A percentile compares a stretch with the other conserved stretches of the same genome.
Conservation (phyloP, 53 echinoderm and acorn worm genomes). For the Temnopleurus reevesii region DNA sequence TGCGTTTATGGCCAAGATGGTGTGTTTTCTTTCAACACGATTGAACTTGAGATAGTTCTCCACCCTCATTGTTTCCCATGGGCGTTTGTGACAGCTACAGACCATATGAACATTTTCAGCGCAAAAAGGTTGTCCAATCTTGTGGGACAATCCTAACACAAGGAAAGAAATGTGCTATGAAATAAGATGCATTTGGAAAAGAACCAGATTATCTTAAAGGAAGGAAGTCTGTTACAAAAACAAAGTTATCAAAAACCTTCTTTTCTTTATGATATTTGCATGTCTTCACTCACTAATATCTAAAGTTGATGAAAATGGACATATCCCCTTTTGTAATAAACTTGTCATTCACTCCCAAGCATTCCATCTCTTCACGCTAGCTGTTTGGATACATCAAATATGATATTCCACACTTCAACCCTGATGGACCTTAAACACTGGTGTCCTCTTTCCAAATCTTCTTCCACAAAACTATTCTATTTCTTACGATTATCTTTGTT, state of each 20-base stretch:
- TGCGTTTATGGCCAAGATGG: background rate
- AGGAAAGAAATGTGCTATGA: too few relatives aligned
- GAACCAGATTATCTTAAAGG: too few relatives aligned
- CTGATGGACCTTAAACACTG: background rate
- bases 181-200: too few relatives aligned
- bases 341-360: background rate
- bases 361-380: background rate
- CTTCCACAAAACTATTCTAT: background rate
- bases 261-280: too few relatives aligned
- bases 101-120: too few relatives aligned
- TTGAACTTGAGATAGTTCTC: conserved; percentile 1
- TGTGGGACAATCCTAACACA: too few relatives aligned
- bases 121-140: too few relatives aligned
- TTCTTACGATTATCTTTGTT: background rate
- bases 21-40: conserved; percentile 12
- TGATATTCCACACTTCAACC: background rate
- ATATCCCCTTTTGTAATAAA: too few relatives aligned
- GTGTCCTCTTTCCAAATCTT: background rate
- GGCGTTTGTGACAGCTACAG: background rate
- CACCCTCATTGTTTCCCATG: background rate
- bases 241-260: too few relatives aligned
- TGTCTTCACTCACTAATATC: too few relatives aligned
- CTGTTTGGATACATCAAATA: background rate
- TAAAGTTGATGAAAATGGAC: too few relatives aligned
- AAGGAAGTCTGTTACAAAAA: too few relatives aligned